Base-by-base conservation (phyloP, 1,140 invertebrate genomes). In the Leptinotarsa texana region DNA sequence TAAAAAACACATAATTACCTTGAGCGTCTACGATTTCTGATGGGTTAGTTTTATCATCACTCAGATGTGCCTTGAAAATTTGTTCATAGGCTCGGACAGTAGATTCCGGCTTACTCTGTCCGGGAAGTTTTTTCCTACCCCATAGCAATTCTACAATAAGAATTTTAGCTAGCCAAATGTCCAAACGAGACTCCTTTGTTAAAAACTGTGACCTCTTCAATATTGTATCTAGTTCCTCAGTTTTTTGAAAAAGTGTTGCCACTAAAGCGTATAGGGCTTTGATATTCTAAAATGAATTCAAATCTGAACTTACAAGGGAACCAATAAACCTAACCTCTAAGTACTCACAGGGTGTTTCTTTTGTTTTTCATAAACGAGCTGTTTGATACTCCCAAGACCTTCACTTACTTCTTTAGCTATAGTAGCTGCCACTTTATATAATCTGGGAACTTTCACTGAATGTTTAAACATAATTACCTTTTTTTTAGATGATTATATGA, bases 71-170 rank as follows among this genome's bases (percentile, higher is more conserved):
- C 68, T 85, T 82, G 68, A 90, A 81, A 80, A 86, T 82, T 67
- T 90, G 88, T 85, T 91, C 86, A 84, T 94, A 93, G 68, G 85
- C 84, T 63, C 91, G 81, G 77, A 95, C 87, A 57, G 90, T 93
- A 86, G 89, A 80, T 66, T 92, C 86, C 6, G 93, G 93, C 85
- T 91, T 93, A 77, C 89, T 90, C 65, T 91, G 87, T 17, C 89
- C 88, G 70, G 88, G 88, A 15, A 96, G 85, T n/a, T 81, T 74
- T 83, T 89, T 89, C 86, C 94, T 93, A 62, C 94, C 93, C 88
- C 93, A 94, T n/a, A 96, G 83, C 27, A 95, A 85, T 85, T 96
- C 95, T 61, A 93, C 91, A 75, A 95, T 91, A 6, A 96, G 86
- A 79, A 96, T 87, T 85, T 89, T 90, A 1, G 92, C 91, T 67